Conservation (phyloP, 2,888 invertebrate species). For the Melinaea menophilus region DNA sequence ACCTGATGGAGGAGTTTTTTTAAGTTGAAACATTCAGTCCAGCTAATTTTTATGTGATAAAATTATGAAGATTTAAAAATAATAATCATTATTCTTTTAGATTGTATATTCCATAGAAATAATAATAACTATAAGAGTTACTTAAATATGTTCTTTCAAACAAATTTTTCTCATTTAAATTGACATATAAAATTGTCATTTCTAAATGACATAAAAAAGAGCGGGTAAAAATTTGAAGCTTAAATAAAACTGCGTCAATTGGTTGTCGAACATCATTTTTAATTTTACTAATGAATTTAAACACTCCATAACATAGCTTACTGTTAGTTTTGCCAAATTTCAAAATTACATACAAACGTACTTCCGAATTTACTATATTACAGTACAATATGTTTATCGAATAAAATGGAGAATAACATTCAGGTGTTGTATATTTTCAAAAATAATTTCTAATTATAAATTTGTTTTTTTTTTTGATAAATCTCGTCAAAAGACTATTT, state of each 20-base stretch:
- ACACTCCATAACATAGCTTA: conserved; percentile 68
- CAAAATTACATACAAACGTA: conserved; percentile 24
- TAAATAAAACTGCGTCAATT: conserved; percentile 13
- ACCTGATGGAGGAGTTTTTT: conserved; percentile 37
- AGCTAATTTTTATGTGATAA: conserved; percentile 36
- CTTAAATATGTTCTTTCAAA: too few relatives aligned
- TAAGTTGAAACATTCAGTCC: conserved; percentile 33
- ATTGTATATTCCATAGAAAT: too few relatives aligned
- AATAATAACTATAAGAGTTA: too few relatives aligned
- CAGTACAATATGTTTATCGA: conserved; percentile 19
- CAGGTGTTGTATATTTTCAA: conserved; percentile 28
- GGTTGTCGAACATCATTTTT: conserved; percentile 69
- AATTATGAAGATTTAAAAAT: neutral
- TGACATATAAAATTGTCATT: too few relatives aligned
- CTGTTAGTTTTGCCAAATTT: conserved; percentile 27
- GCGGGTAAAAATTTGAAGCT: too few relatives aligned
- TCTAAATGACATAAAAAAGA: too few relatives aligned
- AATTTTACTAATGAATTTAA: conserved; percentile 57
- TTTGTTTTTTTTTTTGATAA: conserved; percentile 17
- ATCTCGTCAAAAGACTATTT: conserved; percentile 20
- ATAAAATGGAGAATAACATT: conserved; percentile 23
- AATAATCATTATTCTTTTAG: too few relatives aligned
- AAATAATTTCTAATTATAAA: conserved; percentile 26
- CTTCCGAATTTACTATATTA: conserved; percentile 18
- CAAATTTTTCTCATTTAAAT: too few relatives aligned